Conservation (phyloP, 2,797 vertebrate genomes). For the Gambelia wislizenii region DNA sequence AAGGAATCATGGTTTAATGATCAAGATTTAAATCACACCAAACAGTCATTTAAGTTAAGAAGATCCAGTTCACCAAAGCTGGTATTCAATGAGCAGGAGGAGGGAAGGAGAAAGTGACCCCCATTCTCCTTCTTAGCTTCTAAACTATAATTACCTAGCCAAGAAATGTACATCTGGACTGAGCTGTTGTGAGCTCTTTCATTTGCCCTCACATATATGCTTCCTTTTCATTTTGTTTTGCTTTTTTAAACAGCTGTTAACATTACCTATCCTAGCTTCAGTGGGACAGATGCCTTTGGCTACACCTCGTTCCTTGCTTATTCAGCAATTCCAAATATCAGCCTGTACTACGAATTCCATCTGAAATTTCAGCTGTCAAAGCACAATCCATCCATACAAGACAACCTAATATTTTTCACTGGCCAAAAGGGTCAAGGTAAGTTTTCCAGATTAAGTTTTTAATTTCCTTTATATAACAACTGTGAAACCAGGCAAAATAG, state of each 20-base stretch:
- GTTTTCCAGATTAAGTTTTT: conserved; percentile 30
- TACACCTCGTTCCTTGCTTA: conserved; percentile 87
- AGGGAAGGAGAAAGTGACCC: too few species aligned
- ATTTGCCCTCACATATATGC: background rate
- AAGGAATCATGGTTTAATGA: background rate
- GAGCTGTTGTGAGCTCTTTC: background rate
- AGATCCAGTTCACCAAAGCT: background rate
- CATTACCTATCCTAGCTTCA: conserved; percentile 86
- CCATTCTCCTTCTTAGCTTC: background rate
- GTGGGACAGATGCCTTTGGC: conserved; percentile 85
- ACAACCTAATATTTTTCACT: conserved; percentile 91
- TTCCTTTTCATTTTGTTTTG: conserved; percentile 25
- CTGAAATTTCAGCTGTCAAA: conserved; percentile 87
- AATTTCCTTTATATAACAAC: background rate
- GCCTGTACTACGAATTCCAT: conserved; percentile 85
- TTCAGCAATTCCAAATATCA: conserved; percentile 80
- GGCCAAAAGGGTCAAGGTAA: conserved; percentile 90
- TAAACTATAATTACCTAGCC: background rate
- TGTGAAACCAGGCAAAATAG: background rate
- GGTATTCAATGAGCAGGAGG: background rate
- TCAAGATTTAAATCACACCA: background rate
- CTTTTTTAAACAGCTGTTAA: conserved; percentile 81
- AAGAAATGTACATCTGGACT: background rate
- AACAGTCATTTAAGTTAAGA: background rate
- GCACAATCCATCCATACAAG: conserved; percentile 82